Evolutionary conservation across 2,888 invertebrate species (phyloP), one percentile per base, ranked within the genome.

Genomic region (Callyntrura guangdongensis): DNA sequence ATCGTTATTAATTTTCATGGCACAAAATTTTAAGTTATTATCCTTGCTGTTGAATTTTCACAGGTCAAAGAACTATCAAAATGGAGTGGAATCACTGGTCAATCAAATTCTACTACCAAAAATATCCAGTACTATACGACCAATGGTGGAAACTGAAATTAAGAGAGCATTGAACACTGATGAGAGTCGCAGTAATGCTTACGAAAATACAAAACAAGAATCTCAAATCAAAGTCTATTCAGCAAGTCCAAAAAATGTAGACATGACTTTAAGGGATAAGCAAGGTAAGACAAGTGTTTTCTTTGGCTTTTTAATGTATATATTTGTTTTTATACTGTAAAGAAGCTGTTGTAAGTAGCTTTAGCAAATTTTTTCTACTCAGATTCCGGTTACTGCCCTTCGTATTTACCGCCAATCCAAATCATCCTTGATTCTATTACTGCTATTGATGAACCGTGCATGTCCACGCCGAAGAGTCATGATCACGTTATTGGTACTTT

Each of bases 71-170:
- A 53, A 11, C 12, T 77, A 36, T 22, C 77, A 77, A 47, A 49
- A 47, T 12, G 77, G 77, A 3, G 20, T 77, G 11, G 77, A 77
- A 22, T 8, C 77, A 20, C 14, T 77, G 22, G 53, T 77, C 17
- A 77, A 77, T 49, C 77, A 77, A 77, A 77, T 77, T 4, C 49
- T 77, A 22, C 12, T 53, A 49, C 77, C 77, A 5, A 77, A 77
- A 20, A 36, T 77, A 36, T 49, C 77, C 8, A 22, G n/a, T n/a
- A n/a, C 49, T 11, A 9, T 77, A n/a, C 47, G 17, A 6, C 79
- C 79, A 0, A 79, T 79, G 79, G 27, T 79, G 8, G 25, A 79
- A 56, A 27, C 22, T 1, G 77, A 77, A 53, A 53, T 77, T 36
- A 12, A 0, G 8, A 49, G 22, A 22, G n/a, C 3, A 3, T 49